Conservation (phyloP, 2,888 invertebrate genomes). For the Tanytarsus gracilentus region DNA sequence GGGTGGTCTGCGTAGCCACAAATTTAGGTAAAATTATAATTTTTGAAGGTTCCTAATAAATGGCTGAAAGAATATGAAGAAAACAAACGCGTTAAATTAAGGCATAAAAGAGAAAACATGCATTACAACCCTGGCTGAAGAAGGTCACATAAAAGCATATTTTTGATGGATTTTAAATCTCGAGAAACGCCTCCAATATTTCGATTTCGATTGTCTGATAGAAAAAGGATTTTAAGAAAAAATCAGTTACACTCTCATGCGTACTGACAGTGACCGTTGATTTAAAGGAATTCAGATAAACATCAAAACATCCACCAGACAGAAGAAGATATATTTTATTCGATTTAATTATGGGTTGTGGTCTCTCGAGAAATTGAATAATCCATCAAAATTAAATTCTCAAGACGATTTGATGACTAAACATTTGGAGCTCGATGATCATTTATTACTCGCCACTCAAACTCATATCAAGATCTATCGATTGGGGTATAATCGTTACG, state of each 20-base stretch:
- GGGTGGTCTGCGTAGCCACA: slow-evolving; percentile 14
- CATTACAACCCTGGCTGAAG: no score
- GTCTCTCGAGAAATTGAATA: slow-evolving; percentile 5
- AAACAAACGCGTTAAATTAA: no score
- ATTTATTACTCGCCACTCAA: no score
- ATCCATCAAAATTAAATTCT: slow-evolving; percentile 8
- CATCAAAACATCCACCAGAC: not conserved
- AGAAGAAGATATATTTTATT: slow-evolving; percentile 12
- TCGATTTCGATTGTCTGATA: not conserved
- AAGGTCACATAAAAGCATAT: no score
- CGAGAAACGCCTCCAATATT: not conserved
- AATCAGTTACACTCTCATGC: slow-evolving; percentile 10
- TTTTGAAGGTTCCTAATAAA: no score
- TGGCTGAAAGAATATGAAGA: no score
- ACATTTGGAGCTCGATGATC: not conserved
- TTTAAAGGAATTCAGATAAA: slow-evolving; percentile 20
- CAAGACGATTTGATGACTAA: not conserved
- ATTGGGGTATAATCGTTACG: not conserved
- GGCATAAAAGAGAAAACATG: no score
- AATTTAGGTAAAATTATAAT: no score
- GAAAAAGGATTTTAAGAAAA: slow-evolving; percentile 10
- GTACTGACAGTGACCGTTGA: slow-evolving; percentile 6
- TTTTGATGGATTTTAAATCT: not conserved
- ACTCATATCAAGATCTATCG: no score
- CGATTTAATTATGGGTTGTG: slow-evolving; percentile 8